Conservation (phyloP, 2,113 vertebrate species). For the Philantomba maxwellii region DNA sequence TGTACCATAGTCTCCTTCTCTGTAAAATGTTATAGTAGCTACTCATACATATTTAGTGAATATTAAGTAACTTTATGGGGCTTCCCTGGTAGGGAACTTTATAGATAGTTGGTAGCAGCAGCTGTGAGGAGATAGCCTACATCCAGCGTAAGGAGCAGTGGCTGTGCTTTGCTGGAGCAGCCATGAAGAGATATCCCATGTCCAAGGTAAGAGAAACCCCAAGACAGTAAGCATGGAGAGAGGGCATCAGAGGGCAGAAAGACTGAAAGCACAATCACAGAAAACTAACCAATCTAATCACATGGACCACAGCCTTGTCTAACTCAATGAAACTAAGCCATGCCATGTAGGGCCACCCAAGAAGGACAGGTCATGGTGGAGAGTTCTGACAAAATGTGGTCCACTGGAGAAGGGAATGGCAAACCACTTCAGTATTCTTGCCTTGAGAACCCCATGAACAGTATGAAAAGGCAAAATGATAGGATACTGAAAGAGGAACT, state of each 20-base stretch:
- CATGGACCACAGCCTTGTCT: background rate
- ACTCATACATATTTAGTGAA: background rate
- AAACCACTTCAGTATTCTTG: background rate
- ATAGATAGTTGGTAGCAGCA: background rate
- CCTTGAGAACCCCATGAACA: background rate
- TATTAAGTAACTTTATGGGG: background rate
- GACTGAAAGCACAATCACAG: background rate
- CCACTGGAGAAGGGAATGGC: background rate
- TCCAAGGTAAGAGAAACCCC: background rate
- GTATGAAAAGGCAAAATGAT: background rate
- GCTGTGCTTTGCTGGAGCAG: background rate
- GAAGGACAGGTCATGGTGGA: background rate
- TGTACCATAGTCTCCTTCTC: background rate
- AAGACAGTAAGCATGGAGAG: fast-evolving
- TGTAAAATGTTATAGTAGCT: background rate
- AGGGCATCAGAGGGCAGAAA: background rate
- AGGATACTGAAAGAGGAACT: background rate
- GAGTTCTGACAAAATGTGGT: background rate
- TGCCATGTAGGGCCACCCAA: background rate
- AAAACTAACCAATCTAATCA: background rate
- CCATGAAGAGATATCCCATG: background rate
- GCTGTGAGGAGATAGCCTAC: background rate
- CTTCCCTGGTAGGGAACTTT: background rate
- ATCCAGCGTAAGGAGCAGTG: fast-evolving
- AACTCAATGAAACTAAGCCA: background rate